Percentiles rank a stretch among this genome's conserved stretches.
Evolutionary conservation across 2,888 invertebrate genomes (phyloP).

Genomic region (Sinelater perroti): DNA sequence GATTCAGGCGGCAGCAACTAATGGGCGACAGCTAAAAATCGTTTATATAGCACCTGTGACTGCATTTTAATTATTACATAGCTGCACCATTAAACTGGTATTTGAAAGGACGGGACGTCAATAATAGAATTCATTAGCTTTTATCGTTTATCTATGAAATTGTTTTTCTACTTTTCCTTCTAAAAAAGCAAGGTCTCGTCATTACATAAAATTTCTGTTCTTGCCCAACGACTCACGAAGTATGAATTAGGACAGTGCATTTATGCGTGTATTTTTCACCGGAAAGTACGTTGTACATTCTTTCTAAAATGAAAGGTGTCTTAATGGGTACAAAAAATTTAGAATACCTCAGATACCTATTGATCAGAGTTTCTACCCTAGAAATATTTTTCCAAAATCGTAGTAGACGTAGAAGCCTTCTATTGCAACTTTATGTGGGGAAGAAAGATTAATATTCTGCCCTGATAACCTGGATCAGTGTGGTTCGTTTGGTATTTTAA

Average conservation of each 20-base stretch:
- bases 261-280: too few species aligned
- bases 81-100: not conserved
- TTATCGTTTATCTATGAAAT: not conserved
- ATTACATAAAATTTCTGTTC: not conserved
- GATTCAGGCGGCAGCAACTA: not conserved
- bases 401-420: too few species aligned
- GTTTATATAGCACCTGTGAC: conserved; percentile 1
- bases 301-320: too few species aligned
- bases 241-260: not conserved
- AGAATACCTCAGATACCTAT: too few species aligned
- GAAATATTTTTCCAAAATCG: too few species aligned
- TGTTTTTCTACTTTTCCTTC: not conserved
- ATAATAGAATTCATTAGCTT: not conserved
- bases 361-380: too few species aligned
- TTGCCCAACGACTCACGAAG: not conserved
- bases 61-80: not conserved
- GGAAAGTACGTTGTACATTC: too few species aligned
- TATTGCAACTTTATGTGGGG: too few species aligned
- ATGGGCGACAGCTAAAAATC: not conserved
- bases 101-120: not conserved
- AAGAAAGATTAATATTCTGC: too few species aligned
- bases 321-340: too few species aligned
- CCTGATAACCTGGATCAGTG: too few species aligned
- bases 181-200: not conserved
- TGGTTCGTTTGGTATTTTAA: too few species aligned